Base-by-base conservation (phyloP, 1,140 invertebrate genomes). In the Nasonia giraulti region DNA sequence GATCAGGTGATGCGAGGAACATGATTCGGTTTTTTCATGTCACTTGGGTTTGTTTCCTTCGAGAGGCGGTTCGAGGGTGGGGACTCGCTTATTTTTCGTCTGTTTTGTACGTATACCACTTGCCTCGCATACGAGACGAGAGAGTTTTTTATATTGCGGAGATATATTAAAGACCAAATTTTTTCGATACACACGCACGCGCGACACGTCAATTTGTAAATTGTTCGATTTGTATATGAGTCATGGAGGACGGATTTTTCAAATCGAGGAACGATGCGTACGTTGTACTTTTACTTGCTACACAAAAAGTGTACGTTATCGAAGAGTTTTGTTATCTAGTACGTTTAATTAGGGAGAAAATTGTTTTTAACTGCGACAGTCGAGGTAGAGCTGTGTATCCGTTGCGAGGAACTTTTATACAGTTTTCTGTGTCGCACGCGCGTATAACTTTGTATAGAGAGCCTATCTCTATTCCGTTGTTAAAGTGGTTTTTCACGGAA, bases 201-300 rank as follows among this genome's bases (percentile, higher is more conserved):
- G n/a, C 6, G 40, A 44, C 20, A 37, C 44, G 71, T 71, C 62
- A 80, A 69, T 80, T 78, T 78, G 76, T 78, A 33, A 78, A 78
- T 66, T 31, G 75, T 50, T 76, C 75, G n/a, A 76, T 50, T 76
- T 50, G 10, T 33, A 71, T 33, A 33, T 1, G 20, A 37, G 10
- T 23, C 4, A 8, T 0, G 1, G 5, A 69, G 8, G 23, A n/a
- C 27, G 66, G 23, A 10, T 69, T 69, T 69, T 69, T 69, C 11
- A 69, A 23, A 62, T 62, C 62, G 40, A 44, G 7, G 10, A 7
- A 44, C 8, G 7, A 7, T 44, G 40, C 8, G 40, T 44, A 44
- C 7, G 10, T 8, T 69, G 6, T 69, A 23, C 23, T 11, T 69
- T 31, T 31, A 71, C 68, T 71, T 31, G 23, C 2, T 20, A 17